phyloP scores from a whole-genome alignment of 2,888 invertebrate genomes.

The Limnephilus rhombicus region DNA sequence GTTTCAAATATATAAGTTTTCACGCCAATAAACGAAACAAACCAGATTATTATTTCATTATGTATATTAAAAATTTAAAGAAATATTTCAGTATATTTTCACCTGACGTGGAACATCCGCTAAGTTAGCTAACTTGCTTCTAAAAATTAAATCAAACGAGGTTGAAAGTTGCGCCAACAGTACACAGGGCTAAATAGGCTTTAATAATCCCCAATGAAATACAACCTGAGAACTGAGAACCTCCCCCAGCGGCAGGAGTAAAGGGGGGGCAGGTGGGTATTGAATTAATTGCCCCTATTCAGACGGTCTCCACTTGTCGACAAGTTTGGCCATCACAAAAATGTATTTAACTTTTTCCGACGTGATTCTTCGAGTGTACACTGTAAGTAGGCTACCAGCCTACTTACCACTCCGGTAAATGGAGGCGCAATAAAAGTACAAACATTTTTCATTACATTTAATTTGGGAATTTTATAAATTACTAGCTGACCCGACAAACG shows the following conservation, averaged over 20 bases:
- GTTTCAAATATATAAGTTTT: too few relatives aligned
- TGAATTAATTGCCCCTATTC: slow-evolving; percentile 18
- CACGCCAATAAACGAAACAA: too few relatives aligned
- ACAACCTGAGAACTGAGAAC: neutral
- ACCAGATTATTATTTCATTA: too few relatives aligned
- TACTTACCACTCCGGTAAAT: neutral
- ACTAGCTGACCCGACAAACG: too few relatives aligned
- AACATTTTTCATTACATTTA: too few relatives aligned
- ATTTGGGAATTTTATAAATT: too few relatives aligned
- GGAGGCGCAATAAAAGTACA: neutral
- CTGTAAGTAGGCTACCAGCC: neutral
- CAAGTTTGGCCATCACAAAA: slow-evolving; percentile 1
- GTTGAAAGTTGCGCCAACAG: slow-evolving; percentile 17
- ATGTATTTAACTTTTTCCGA: neutral
- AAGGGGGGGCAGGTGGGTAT: neutral
- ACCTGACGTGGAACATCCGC: neutral
- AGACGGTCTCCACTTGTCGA: neutral
- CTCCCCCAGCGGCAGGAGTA: neutral
- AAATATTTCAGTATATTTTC: too few relatives aligned
- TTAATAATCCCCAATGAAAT: slow-evolving; percentile 14
- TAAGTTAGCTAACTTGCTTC: neutral
- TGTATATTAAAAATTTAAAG: neutral
- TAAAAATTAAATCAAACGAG: slow-evolving; percentile 33
- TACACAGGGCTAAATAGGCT: slow-evolving; percentile 12
- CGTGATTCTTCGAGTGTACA: neutral